A percentile compares a stretch with the other conserved stretches of the same genome.
Evolutionary conservation across 1,140 invertebrate species (phyloP).

Genomic region (Papilio machaon): DNA sequence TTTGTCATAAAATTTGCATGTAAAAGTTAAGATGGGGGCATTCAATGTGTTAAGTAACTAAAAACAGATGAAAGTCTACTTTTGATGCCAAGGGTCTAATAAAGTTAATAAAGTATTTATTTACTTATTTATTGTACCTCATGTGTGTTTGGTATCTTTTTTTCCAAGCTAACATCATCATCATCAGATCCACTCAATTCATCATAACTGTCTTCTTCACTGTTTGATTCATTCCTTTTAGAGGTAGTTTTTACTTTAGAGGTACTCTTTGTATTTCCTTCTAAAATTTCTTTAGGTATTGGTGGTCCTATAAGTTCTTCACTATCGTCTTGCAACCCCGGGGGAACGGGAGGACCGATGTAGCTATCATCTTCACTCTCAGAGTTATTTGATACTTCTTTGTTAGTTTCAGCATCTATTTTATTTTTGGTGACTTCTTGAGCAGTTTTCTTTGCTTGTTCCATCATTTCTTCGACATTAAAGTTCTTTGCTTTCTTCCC

Average conservation of each 20-base stretch:
- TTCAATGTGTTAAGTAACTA: no score
- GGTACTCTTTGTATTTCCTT: constrained; percentile 46
- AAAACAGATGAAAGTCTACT: no score
- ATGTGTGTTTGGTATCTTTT: constrained; percentile 89
- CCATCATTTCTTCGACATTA: constrained; percentile 84
- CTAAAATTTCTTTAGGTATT: constrained; percentile 47
- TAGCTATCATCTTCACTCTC: constrained; percentile 72
- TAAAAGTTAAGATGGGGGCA: no score
- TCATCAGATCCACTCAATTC: constrained; percentile 82
- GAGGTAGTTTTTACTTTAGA: constrained; percentile 39
- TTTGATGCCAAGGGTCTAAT: no score
- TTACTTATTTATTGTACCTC: constrained; percentile 80
- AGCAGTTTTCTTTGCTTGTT: constrained; percentile 80
- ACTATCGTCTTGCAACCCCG: constrained; percentile 43
- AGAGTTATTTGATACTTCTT: constrained; percentile 45
- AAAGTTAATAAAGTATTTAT: no score
- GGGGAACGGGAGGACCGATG: constrained; percentile 84
- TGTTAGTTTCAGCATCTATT: constrained; percentile 53
- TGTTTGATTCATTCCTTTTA: constrained; percentile 55
- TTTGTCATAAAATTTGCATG: no score
- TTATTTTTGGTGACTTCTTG: constrained; percentile 63
- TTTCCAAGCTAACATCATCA: constrained; percentile 80
- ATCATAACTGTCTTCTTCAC: constrained; percentile 79
- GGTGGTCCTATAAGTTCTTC: constrained; percentile 62
- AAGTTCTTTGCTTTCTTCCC: constrained; percentile 91